Percentiles rank a stretch among this genome's conserved stretches.
These are phyloP conservation scores for Bolinopsis microptera DNA, from an alignment of 37 sponge, comb jelly and placozoan species.

Conservation along the genomic window DNA sequence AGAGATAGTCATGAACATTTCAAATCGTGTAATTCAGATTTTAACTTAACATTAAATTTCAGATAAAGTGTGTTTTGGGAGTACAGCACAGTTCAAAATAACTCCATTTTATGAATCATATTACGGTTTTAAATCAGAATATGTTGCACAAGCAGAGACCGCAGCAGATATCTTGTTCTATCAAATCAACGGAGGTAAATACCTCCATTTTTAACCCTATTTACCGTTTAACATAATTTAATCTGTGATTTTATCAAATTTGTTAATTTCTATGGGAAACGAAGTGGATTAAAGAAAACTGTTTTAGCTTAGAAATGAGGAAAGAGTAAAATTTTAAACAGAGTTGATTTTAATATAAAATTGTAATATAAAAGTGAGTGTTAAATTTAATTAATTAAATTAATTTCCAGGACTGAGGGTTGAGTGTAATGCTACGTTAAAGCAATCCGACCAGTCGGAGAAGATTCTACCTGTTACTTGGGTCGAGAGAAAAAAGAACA, in stretches of 20 bases:
- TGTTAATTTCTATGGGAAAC: neutral
- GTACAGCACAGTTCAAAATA: slow-evolving; percentile 62
- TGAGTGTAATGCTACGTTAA: slow-evolving; percentile 16
- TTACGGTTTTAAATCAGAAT: slow-evolving; percentile 27
- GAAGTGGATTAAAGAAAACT: neutral
- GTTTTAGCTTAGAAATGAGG: neutral
- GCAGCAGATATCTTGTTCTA: neutral
- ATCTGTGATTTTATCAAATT: neutral
- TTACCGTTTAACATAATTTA: neutral
- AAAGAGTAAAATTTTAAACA: no score
- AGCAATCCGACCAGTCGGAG: neutral
- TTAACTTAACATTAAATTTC: no score
- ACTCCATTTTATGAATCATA: slow-evolving; percentile 42
- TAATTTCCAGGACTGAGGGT: slow-evolving; percentile 53
- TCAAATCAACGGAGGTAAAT: slow-evolving; percentile 22
- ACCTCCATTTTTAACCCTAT: no score
- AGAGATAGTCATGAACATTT: no score
- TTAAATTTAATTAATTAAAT: no score
- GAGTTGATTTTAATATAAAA: no score
- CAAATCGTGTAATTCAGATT: no score
- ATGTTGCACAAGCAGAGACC: neutral
- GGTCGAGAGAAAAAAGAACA: neutral
- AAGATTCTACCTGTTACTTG: neutral
- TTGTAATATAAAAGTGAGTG: no score
- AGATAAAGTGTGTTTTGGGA: slow-evolving; percentile 61